Evolutionary conservation across 2,113 vertebrate genomes (phyloP).

Genomic region (Marmota flaviventris): DNA sequence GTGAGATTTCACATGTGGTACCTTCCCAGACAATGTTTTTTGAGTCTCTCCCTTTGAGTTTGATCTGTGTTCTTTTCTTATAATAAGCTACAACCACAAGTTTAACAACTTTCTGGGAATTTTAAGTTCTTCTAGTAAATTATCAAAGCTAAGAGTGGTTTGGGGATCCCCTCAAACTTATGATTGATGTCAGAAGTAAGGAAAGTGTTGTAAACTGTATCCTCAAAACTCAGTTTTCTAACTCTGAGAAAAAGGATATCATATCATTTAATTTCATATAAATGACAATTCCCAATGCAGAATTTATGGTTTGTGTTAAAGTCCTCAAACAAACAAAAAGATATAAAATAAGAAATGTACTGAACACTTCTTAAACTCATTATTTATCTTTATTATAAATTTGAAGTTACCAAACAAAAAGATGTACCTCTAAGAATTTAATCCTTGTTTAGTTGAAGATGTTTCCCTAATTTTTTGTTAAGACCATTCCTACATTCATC

Average conservation of each 20-base stretch:
- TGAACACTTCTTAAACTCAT: neutral
- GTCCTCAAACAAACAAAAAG: neutral
- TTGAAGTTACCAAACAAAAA: neutral
- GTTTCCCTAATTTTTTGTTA: neutral
- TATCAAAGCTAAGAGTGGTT: neutral
- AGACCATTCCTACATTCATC: neutral
- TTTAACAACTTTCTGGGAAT: neutral
- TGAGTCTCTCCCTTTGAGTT: neutral
- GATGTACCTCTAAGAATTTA: neutral
- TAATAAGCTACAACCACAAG: neutral
- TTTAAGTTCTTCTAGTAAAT: neutral
- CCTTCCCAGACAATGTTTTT: neutral
- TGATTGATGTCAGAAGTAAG: neutral
- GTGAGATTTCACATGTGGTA: neutral
- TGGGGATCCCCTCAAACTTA: neutral
- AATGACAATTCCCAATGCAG: neutral
- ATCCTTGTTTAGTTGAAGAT: neutral
- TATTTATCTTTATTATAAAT: neutral
- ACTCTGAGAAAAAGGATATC: conserved; percentile 9
- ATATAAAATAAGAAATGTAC: neutral
- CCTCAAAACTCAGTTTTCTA: neutral
- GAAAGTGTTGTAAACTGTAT: neutral
- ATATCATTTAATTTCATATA: neutral
- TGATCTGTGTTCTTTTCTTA: neutral
- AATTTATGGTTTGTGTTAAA: neutral